Evolutionary conservation across 1,140 invertebrate genomes (phyloP).

Genomic region (Drosophila neocordata): DNA sequence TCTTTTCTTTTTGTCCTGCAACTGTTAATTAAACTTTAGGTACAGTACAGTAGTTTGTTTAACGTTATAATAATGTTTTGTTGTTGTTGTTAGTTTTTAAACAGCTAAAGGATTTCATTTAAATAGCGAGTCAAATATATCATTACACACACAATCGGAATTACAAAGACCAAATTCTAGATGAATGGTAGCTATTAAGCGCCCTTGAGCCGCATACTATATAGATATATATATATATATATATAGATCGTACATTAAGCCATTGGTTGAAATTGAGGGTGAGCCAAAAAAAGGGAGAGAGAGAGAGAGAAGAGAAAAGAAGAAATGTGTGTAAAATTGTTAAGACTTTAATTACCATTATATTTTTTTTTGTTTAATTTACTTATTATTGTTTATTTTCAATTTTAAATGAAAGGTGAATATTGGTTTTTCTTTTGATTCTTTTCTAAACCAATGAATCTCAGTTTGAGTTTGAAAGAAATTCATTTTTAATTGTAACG

Average conservation of each 20-base stretch:
- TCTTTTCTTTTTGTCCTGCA: conserved; percentile 52
- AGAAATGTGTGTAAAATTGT: conserved; percentile 59
- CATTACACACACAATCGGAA: conserved; percentile 82
- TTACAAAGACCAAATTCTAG: conserved; percentile 82
- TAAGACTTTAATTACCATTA: conserved; percentile 41
- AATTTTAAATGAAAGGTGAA: not conserved
- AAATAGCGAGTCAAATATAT: conserved; percentile 82
- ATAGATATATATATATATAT: conserved; percentile 10
- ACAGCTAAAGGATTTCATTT: conserved; percentile 69
- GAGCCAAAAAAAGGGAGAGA: conserved; percentile 36
- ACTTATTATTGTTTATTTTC: not conserved
- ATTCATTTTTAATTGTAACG: conserved; percentile 78
- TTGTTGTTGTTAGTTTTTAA: not conserved
- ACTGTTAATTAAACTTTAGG: conserved; percentile 53
- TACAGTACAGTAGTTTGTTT: conserved; percentile 66
- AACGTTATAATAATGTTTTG: conserved; percentile 16
- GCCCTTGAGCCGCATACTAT: conserved; percentile 77
- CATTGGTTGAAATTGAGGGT: too few relatives aligned
- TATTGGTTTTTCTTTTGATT: conserved; percentile 33
- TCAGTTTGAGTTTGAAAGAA: conserved; percentile 80
- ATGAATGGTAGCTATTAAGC: conserved; percentile 81
- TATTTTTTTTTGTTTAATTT: conserved; percentile 39
- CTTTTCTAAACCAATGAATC: conserved; percentile 56
- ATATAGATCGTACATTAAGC: too few relatives aligned
- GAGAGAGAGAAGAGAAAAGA: conserved; percentile 62